Evolutionary conservation across 1,140 invertebrate genomes (phyloP).

Genomic region (Choristoneura fumiferana): DNA sequence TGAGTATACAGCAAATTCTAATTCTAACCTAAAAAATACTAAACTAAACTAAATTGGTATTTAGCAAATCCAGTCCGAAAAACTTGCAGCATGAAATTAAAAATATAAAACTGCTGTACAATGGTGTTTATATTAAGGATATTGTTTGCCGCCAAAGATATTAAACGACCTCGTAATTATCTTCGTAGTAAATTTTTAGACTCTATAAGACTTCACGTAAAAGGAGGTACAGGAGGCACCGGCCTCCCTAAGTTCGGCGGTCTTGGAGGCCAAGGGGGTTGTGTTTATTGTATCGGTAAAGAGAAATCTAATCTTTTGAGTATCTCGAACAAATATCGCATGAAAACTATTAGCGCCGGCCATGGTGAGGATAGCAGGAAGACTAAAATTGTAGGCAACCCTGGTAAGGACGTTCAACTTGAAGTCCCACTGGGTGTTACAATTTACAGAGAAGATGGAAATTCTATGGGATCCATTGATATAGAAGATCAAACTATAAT

Average conservation of each 20-base stretch:
- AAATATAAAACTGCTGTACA: not conserved
- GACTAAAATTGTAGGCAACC: slow-evolving; percentile 85
- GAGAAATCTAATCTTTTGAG: slow-evolving; percentile 80
- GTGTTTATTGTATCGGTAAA: slow-evolving; percentile 85
- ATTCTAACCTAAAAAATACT: slow-evolving; percentile 6
- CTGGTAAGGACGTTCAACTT: slow-evolving; percentile 85
- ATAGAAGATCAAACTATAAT: slow-evolving; percentile 82
- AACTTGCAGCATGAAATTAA: too few species aligned
- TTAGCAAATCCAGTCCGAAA: too few species aligned
- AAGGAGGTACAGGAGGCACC: slow-evolving; percentile 85
- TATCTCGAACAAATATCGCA: slow-evolving; percentile 76
- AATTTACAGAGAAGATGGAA: slow-evolving; percentile 82
- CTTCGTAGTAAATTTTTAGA: slow-evolving; percentile 83
- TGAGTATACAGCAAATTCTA: too few species aligned
- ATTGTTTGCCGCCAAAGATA: slow-evolving; percentile 49
- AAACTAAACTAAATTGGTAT: too few species aligned
- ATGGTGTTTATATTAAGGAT: slow-evolving; percentile 61
- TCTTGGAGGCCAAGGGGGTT: slow-evolving; percentile 91
- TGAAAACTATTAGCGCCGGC: slow-evolving; percentile 81
- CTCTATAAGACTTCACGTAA: slow-evolving; percentile 84
- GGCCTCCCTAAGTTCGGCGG: slow-evolving; percentile 90
- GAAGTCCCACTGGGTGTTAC: slow-evolving; percentile 89
- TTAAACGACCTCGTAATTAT: slow-evolving; percentile 57
- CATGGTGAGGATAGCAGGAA: slow-evolving; percentile 85
- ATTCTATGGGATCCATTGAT: slow-evolving; percentile 87